Base-by-base conservation (phyloP, 2,113 vertebrate genomes). In the Colistium nudipinnis region DNA sequence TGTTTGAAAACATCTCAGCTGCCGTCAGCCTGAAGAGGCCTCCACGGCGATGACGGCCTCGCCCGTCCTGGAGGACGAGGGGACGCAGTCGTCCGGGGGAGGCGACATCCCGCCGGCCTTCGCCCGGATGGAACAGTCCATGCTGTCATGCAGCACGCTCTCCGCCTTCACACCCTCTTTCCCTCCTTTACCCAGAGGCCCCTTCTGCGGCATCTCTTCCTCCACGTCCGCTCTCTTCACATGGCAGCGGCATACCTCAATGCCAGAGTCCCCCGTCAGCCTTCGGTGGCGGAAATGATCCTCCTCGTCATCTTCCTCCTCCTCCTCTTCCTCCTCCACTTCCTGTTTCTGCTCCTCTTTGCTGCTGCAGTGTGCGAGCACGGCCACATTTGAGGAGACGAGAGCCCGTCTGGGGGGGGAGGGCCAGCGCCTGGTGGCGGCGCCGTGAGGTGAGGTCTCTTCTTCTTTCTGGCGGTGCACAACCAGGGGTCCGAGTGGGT, bases 181-280 rank as follows among this genome's bases (percentile, higher is more conserved):
- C 3, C 38, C 70, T n/a, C 70, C 63, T 24, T 78, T 76, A 22
- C 68, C 49, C 0, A 56, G 30, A 30, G 8, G 17, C 52, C 64
- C 87, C 19, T 62, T 78, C 60, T 55, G 62, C 27, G 12, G 66
- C 31, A 65, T 67, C 25, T 79, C 88, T 3, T 76, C 74, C 2
- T 84, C 76, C 10, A 86, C 86, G 22, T 83, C 88, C 48, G 84
- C 83, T 74, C 87, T 85, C 52, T 72, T 89, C 62, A 94, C 87
- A 3, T 82, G 91, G 78, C 94, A 94, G 62, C 93, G 94, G 56
- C 95, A 95, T 27, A 99, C 95, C 89, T 98, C 97, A 0, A 98
- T 98, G 30, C 97, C 97, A 0, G 96, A 98, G 90, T 98, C 97
- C 0, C 97, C 97, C 0, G 97, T 98, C 14, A 98, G 90, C 19